phyloP scores from a whole-genome alignment of 2,888 invertebrate species.

The Phlogophora meticulosa region DNA sequence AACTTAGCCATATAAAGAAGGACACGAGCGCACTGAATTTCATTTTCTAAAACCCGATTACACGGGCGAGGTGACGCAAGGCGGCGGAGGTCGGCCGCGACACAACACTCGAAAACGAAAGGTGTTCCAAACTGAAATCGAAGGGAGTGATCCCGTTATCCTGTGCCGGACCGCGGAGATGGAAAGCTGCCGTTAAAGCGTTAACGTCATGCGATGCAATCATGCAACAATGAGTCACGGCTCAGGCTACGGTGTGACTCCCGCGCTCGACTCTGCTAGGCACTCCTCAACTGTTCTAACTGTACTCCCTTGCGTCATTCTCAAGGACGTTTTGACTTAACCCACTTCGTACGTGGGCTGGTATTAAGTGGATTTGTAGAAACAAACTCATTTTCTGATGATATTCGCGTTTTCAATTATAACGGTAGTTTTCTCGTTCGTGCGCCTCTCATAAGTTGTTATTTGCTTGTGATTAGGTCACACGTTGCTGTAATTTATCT shows the following conservation, averaged over 20 bases:
- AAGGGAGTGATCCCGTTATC: slow-evolving; percentile 90
- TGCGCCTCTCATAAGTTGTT: slow-evolving; percentile 32
- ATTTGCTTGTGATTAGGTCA: slow-evolving; percentile 51
- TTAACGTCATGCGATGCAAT: slow-evolving; percentile 78
- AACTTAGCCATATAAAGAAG: slow-evolving; percentile 86
- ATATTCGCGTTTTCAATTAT: slow-evolving; percentile 58
- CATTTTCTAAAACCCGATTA: slow-evolving; percentile 91
- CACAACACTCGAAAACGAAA: slow-evolving; percentile 88
- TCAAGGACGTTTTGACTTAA: slow-evolving; percentile 72
- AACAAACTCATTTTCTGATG: slow-evolving; percentile 50
- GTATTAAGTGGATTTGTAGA: slow-evolving; percentile 57
- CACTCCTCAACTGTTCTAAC: slow-evolving; percentile 62
- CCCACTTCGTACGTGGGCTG: slow-evolving; percentile 61
- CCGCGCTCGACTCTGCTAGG: slow-evolving; percentile 56
- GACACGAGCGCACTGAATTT: slow-evolving; percentile 86
- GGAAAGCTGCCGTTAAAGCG: slow-evolving; percentile 88
- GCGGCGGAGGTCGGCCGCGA: slow-evolving; percentile 82
- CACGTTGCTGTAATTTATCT: slow-evolving; percentile 17
- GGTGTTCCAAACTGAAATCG: slow-evolving; percentile 88
- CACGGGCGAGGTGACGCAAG: slow-evolving; percentile 84
- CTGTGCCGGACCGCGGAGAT: slow-evolving; percentile 83
- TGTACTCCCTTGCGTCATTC: slow-evolving; percentile 72
- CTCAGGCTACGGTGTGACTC: slow-evolving; percentile 58
- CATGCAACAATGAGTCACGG: slow-evolving; percentile 77
- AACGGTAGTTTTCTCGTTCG: slow-evolving; percentile 50